Conservation (phyloP, 64 coral and sea anemone species). For the Porites lutea region DNA sequence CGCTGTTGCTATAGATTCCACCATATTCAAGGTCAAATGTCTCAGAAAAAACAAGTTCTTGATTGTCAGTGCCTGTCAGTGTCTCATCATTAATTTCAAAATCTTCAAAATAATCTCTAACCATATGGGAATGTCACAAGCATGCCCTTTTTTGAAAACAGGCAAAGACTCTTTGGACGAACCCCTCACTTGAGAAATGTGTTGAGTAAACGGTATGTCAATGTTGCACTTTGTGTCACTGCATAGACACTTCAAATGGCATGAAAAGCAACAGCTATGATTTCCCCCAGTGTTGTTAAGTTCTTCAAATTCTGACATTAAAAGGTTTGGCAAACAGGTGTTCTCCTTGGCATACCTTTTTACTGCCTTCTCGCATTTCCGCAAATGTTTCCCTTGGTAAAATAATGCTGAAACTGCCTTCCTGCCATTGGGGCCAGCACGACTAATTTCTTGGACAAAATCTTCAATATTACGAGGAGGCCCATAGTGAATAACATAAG, state of each 20-base stretch:
- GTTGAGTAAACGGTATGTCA: neutral
- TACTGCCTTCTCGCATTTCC: slow-evolving; percentile 3
- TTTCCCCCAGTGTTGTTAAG: neutral
- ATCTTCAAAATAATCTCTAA: slow-evolving; percentile 65
- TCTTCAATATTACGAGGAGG: slow-evolving; percentile 52
- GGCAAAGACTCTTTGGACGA: neutral
- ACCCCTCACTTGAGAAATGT: neutral
- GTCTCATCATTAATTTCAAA: neutral
- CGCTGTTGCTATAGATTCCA: slow-evolving; percentile 19
- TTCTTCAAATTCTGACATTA: slow-evolving; percentile 19
- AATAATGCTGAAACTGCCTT: neutral
- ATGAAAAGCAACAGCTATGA: neutral
- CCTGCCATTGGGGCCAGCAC: slow-evolving; percentile 23
- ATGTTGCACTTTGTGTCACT: neutral
- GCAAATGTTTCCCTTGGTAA: slow-evolving; percentile 21
- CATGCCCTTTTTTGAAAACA: slow-evolving; percentile 63
- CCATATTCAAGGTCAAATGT: slow-evolving; percentile 47
- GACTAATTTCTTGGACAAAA: slow-evolving; percentile 66
- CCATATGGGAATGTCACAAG: slow-evolving; percentile 54
- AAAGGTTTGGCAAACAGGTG: neutral
- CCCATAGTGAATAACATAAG: slow-evolving; percentile 45
- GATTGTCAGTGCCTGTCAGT: neutral
- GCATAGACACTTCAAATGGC: neutral
- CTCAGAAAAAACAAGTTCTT: slow-evolving; percentile 7
- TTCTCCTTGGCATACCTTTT: slow-evolving; percentile 26